Base-by-base conservation (phyloP, 2,888 invertebrate genomes). In the Hermaeophaga mercurialis region DNA sequence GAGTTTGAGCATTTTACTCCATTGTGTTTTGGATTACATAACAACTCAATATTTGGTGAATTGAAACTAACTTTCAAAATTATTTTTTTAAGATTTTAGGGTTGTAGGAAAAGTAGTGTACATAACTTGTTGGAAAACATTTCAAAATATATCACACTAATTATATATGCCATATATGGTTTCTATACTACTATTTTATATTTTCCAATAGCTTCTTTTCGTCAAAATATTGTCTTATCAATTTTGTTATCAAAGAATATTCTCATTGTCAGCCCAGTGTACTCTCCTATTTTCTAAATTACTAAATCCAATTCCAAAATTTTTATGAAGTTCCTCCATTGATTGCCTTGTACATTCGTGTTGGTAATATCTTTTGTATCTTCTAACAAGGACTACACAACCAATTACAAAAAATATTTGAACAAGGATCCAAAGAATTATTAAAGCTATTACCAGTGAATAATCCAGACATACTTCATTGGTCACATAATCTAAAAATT, bases 271-370 rank as follows among this genome's bases (percentile, higher is more conserved):
- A 0, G 87, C 87, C 85, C 87, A 88, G 70, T 85, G 87, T 1
- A 88, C 88, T 46, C 87, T 81, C 24, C 88, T 78, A 63, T 81
- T 83, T n/a, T 86, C 84, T 39, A 86, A 82, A 54, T 82, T 77
- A 52, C 75, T 80, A n/a, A 82, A 83, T 57, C 87, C 87, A 61
- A 86, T 81, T 19, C 84, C 85, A 11, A 84, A 81, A 73, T 84
- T 84, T 73, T 87, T 87, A 56, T 82, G 79, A 22, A 82, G 70
- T 59, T 79, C 78, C 47, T 78, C 76, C 50, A 78, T 63, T 0
- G 77, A 76, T 44, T 80, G 78, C 12, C 76, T 71, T 1, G 79
- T 76, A 22, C 78, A 79, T 57, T 81, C 79, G 47, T 79, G 67
- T 60, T 79, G 74, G 28, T 81, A 81, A 61, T 81, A 71, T 22